phyloP scores from a whole-genome alignment of 2,797 vertebrate species.

The Molothrus aeneus region DNA sequence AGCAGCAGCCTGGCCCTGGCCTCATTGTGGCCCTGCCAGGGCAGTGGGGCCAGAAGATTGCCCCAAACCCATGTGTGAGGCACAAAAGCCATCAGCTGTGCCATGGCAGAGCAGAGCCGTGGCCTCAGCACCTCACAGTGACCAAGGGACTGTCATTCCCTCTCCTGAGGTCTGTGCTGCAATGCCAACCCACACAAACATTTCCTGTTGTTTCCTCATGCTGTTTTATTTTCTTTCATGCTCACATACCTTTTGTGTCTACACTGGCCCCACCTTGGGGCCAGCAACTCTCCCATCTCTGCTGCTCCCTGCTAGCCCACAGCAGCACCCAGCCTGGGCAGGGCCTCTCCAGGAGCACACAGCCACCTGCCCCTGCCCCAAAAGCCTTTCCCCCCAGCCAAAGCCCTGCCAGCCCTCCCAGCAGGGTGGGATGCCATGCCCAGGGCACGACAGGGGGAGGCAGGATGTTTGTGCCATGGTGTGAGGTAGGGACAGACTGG shows the following conservation, averaged over 20 bases:
- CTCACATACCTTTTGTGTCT: not conserved
- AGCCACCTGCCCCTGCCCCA: rapidly evolving
- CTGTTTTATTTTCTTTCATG: not conserved
- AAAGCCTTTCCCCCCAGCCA: not conserved
- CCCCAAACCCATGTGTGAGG: not conserved
- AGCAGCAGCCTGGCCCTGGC: not conserved
- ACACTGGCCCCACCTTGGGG: not conserved
- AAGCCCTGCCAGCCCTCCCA: not conserved
- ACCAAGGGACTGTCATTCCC: not conserved
- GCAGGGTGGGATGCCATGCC: not conserved
- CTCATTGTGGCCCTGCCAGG: not conserved
- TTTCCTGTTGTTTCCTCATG: not conserved
- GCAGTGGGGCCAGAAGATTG: not conserved
- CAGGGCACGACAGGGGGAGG: not conserved
- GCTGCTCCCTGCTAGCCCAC: not conserved
- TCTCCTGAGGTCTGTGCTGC: not conserved
- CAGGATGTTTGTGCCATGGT: not conserved
- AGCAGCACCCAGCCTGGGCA: not conserved
- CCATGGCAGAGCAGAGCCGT: rapidly evolving
- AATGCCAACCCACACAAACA: not conserved
- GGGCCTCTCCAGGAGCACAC: not conserved
- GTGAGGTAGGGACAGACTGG: not conserved
- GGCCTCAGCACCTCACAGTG: not conserved
- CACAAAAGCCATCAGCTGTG: not conserved
- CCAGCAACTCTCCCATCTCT: not conserved